phyloP scores from a whole-genome alignment of 2,888 invertebrate genomes.

The Sarcophaga variegata region DNA sequence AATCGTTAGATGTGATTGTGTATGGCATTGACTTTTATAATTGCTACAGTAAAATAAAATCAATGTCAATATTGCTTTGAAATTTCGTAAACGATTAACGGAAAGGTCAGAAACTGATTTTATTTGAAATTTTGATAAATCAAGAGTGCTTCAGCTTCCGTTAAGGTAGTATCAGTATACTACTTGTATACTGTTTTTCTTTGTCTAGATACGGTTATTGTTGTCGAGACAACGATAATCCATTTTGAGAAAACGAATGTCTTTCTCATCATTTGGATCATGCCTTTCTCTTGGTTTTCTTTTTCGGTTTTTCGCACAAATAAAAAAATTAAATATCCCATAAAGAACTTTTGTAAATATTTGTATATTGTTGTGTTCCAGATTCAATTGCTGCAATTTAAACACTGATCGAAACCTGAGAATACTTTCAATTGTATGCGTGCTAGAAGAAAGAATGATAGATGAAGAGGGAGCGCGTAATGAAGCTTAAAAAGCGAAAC shows the following conservation, averaged over 20 bases:
- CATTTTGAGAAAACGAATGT: slow-evolving; percentile 45
- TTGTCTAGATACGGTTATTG: slow-evolving; percentile 1
- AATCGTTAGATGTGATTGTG: not conserved
- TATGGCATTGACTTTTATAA: slow-evolving; percentile 34
- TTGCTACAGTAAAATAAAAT: not conserved
- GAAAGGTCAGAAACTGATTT: slow-evolving; percentile 22
- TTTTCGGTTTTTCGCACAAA: slow-evolving; percentile 28
- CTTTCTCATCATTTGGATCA: slow-evolving; percentile 33
- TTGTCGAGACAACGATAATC: slow-evolving; percentile 52
- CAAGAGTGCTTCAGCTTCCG: slow-evolving; percentile 61
- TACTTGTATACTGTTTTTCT: not conserved
- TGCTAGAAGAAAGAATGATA: slow-evolving; percentile 9
- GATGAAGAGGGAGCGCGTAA: not conserved
- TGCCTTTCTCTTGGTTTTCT: slow-evolving; percentile 26
- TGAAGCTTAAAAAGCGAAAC: not conserved
- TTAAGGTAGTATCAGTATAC: slow-evolving; percentile 36
- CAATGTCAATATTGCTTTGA: not conserved
- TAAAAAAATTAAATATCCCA: slow-evolving; percentile 13
- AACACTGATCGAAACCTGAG: slow-evolving; percentile 24
- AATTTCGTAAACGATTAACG: not conserved
- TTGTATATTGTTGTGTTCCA: slow-evolving; percentile 77
- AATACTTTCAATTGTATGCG: not conserved
- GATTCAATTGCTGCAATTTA: slow-evolving; percentile 35
- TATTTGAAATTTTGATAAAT: slow-evolving; percentile 51
- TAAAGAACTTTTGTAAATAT: slow-evolving; percentile 76